phyloP scores from a whole-genome alignment of 2,797 vertebrate species.

The Chelon labrosus region DNA sequence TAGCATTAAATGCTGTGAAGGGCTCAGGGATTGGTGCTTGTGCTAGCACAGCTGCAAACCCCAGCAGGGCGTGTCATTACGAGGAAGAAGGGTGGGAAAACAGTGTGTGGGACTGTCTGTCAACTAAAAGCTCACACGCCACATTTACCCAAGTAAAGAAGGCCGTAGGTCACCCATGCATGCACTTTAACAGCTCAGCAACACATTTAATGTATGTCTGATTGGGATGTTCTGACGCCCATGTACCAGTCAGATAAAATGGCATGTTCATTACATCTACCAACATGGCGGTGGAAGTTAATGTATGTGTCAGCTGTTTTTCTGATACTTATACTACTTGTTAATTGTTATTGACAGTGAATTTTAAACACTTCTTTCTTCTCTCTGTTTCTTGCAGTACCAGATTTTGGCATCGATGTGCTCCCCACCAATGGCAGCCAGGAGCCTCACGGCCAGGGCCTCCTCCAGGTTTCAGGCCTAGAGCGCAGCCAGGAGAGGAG shows the following conservation, averaged over 20 bases:
- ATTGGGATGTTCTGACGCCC: neutral
- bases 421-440: slow-evolving; percentile 91
- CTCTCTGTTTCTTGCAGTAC: slow-evolving; percentile 82
- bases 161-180: neutral
- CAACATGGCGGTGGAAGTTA: neutral
- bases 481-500: slow-evolving; percentile 98
- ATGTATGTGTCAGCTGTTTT: neutral
- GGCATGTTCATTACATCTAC: neutral
- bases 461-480: slow-evolving; percentile 96
- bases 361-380: slow-evolving; percentile 5
- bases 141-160: neutral
- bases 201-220: neutral
- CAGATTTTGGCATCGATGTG: slow-evolving; percentile 87
- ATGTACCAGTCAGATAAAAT: neutral
- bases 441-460: slow-evolving; percentile 88
- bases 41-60: slow-evolving; percentile 37
- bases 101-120: slow-evolving; percentile 16
- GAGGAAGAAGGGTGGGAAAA: slow-evolving; percentile 16
- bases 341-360: too few relatives aligned
- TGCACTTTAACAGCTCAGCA: too few relatives aligned
- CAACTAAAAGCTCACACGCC: slow-evolving; percentile 15
- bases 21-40: slow-evolving; percentile 12
- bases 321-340: too few relatives aligned
- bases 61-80: slow-evolving; percentile 33
- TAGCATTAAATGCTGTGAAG: slow-evolving; percentile 19